Conservation (phyloP, 2,797 vertebrate genomes). For the Coregonus ussuriensis region DNA sequence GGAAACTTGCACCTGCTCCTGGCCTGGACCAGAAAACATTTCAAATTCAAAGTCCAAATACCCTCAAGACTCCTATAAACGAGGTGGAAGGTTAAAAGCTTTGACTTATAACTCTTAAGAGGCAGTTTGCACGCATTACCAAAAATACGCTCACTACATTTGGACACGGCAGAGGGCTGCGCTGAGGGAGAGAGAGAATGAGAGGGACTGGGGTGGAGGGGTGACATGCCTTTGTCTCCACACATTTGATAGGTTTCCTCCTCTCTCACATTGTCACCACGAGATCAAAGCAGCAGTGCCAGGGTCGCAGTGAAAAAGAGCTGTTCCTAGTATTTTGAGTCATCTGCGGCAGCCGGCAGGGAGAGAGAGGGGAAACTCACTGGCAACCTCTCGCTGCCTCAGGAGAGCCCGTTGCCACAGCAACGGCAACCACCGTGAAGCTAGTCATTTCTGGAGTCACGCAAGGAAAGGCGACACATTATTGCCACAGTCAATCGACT, state of each 20-base stretch:
- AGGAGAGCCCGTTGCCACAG: slow-evolving; percentile 68
- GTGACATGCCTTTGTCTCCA: slow-evolving; percentile 50
- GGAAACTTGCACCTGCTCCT: slow-evolving; percentile 81
- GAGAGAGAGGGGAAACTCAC: slow-evolving; percentile 52
- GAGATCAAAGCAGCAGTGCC: slow-evolving; percentile 57
- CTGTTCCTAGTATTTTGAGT: slow-evolving; percentile 24
- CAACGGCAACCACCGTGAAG: slow-evolving; percentile 52
- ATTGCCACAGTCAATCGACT: slow-evolving; percentile 59
- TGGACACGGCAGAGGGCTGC: slow-evolving; percentile 18
- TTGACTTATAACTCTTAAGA: slow-evolving; percentile 66
- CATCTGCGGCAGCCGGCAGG: slow-evolving; percentile 17
- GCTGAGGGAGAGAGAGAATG: slow-evolving; percentile 41
- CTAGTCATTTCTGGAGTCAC: slow-evolving; percentile 53
- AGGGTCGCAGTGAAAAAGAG: slow-evolving; percentile 42
- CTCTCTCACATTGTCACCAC: slow-evolving; percentile 37
- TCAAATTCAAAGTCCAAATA: slow-evolving; percentile 25
- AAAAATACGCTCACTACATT: slow-evolving; percentile 53
- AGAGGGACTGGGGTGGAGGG: not conserved
- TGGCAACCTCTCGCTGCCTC: slow-evolving; percentile 53
- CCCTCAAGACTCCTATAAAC: slow-evolving; percentile 60
- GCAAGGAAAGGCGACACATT: slow-evolving; percentile 62
- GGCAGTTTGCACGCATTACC: slow-evolving; percentile 66
- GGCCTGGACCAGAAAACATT: slow-evolving; percentile 51
- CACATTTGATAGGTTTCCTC: slow-evolving; percentile 45
- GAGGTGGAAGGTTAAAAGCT: slow-evolving; percentile 56